These are phyloP conservation scores for Cyphomyrus discorhynchus DNA, from an alignment of 2,113 vertebrate species.

Conservation along the genomic window DNA sequence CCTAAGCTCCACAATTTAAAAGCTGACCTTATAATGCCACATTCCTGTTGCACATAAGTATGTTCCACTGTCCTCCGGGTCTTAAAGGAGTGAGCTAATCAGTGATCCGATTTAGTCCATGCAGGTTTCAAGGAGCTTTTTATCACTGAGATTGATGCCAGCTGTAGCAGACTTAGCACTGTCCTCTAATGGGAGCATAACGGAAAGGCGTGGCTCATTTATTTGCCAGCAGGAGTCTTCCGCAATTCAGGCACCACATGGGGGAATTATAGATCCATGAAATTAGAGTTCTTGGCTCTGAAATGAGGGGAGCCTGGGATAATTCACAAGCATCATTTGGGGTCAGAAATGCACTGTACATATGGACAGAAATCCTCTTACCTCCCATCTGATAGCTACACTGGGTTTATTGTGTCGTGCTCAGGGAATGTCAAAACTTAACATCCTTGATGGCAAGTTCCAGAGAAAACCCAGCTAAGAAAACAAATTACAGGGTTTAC, in stretches of 20 bases:
- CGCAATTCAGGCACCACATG: neutral
- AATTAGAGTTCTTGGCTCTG: conserved; percentile 14
- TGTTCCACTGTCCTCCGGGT: neutral
- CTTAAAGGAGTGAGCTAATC: conserved; percentile 6
- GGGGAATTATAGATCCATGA: conserved; percentile 14
- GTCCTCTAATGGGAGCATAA: conserved; percentile 7
- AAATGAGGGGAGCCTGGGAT: neutral
- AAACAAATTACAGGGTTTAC: neutral
- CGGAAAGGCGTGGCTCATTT: conserved; percentile 16
- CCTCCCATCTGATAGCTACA: neutral
- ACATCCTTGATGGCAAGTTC: neutral
- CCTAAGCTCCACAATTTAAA: neutral
- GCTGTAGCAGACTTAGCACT: neutral
- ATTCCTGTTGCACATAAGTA: neutral
- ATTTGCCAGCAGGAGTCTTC: conserved; percentile 17
- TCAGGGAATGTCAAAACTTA: neutral
- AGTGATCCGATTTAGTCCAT: conserved; percentile 10
- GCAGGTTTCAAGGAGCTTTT: conserved; percentile 12
- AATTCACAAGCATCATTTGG: neutral
- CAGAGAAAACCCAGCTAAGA: neutral
- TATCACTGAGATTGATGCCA: conserved; percentile 9
- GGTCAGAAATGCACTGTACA: neutral
- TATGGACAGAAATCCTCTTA: neutral
- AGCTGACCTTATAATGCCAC: neutral
- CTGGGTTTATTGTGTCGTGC: neutral